Conservation (phyloP, 2,888 invertebrate species). For the Monopis laevigella region DNA sequence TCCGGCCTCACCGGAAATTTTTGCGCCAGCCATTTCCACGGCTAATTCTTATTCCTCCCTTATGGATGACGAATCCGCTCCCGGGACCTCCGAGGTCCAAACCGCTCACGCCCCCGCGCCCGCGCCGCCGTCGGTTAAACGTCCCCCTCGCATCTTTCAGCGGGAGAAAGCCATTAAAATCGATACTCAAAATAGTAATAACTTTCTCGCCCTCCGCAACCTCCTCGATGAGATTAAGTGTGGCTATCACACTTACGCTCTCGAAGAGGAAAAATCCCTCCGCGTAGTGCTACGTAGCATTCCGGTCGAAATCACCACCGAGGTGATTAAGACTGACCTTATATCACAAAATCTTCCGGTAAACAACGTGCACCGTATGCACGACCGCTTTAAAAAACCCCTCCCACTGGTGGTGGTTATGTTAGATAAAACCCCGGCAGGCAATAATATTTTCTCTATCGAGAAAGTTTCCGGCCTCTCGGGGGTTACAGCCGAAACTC, state of each 20-base stretch:
- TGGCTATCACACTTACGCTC: constrained; percentile 3
- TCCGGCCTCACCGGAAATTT: too few species aligned
- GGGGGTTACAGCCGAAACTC: neutral
- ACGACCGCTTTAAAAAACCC: neutral
- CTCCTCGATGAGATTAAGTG: too few species aligned
- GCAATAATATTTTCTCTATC: neutral
- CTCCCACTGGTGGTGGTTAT: neutral
- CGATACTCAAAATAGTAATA: too few species aligned
- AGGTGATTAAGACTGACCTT: neutral
- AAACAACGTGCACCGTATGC: neutral
- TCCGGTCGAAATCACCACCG: neutral
- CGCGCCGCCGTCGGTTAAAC: too few species aligned
- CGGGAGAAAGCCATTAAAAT: too few species aligned
- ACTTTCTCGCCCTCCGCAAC: too few species aligned
- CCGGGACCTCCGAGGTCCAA: too few species aligned
- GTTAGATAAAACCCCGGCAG: neutral
- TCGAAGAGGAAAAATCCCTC: neutral
- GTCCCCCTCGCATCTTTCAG: too few species aligned
- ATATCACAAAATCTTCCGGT: constrained; percentile 1
- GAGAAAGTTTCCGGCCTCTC: neutral
- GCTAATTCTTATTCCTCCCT: too few species aligned
- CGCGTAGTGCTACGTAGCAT: neutral
- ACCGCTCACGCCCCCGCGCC: too few species aligned
- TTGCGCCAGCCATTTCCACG: too few species aligned
- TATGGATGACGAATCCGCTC: too few species aligned